These are phyloP conservation scores for Alviniconcha strummeri DNA, from an alignment of 2,888 invertebrate species.

Conservation along the genomic window DNA sequence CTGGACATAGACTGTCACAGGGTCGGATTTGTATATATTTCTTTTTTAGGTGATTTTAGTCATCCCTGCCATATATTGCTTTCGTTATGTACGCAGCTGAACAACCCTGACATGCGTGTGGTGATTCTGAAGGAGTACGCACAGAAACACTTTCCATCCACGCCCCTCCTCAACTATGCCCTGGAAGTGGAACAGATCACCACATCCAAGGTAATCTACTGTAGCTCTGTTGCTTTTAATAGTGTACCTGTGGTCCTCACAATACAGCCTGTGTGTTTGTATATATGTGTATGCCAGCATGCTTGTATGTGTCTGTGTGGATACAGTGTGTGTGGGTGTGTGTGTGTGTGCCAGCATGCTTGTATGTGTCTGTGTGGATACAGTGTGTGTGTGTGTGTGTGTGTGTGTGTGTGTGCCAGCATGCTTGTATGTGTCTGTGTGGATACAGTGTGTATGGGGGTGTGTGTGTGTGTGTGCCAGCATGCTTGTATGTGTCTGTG, in stretches of 20 bases:
- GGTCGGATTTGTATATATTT: too few species aligned
- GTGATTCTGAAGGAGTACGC: constrained; percentile 97
- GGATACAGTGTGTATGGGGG: too few species aligned
- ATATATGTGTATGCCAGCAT: neutral
- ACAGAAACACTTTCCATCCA: constrained; percentile 92
- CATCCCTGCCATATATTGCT: too few species aligned
- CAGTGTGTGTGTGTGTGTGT: too few species aligned
- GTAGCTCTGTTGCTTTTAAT: neutral
- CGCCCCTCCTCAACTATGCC: constrained; percentile 95
- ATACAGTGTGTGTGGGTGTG: neutral
- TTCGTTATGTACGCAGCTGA: constrained; percentile 78
- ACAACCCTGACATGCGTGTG: constrained; percentile 99
- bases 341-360: too few species aligned
- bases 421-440: too few species aligned
- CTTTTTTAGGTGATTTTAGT: too few species aligned
- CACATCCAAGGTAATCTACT: constrained; percentile 82
- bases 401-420: too few species aligned
- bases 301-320: neutral
- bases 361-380: too few species aligned
- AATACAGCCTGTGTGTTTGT: neutral
- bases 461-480: too few species aligned
- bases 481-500: too few species aligned
- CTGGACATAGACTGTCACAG: too few species aligned
- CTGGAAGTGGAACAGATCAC: constrained; percentile 99
- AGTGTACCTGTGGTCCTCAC: neutral